Conservation (phyloP, 2,113 vertebrate species). For the Actinemys pallida region DNA sequence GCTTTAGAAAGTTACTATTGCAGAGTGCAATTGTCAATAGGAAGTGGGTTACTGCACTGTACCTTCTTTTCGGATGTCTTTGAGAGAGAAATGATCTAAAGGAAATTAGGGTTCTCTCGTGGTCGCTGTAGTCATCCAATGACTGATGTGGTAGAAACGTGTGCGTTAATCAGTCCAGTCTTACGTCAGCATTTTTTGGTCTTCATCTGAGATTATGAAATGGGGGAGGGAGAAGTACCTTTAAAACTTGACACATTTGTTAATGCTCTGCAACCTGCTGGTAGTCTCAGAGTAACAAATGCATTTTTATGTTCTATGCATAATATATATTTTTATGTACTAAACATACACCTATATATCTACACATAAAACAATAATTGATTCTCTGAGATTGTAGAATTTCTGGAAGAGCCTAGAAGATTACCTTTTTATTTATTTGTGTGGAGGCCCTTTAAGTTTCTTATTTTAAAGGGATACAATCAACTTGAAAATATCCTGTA, state of each 20-base stretch:
- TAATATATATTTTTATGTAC: background rate
- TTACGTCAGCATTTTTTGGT: conserved; percentile 51
- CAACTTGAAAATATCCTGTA: background rate
- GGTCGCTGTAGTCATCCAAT: conserved; percentile 74
- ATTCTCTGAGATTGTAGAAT: background rate
- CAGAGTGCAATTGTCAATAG: conserved; percentile 37
- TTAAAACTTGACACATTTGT: background rate
- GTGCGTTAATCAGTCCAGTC: conserved; percentile 17
- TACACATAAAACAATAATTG: no score
- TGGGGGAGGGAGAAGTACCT: background rate
- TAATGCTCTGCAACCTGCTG: background rate
- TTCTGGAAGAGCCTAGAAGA: background rate
- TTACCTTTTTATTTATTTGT: background rate
- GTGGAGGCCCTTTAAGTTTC: background rate
- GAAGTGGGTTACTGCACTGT: conserved; percentile 43
- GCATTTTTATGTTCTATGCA: background rate
- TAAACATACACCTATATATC: background rate
- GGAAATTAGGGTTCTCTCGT: conserved; percentile 82
- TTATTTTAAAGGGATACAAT: background rate
- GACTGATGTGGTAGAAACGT: background rate
- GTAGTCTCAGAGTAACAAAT: background rate
- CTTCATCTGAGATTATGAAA: conserved; percentile 47
- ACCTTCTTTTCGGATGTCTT: conserved; percentile 24
- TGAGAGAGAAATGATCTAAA: conserved; percentile 71
- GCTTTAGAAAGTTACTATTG: conserved; percentile 44